phyloP scores from a whole-genome alignment of 2,113 vertebrate species.

The Lophius piscatorius region DNA sequence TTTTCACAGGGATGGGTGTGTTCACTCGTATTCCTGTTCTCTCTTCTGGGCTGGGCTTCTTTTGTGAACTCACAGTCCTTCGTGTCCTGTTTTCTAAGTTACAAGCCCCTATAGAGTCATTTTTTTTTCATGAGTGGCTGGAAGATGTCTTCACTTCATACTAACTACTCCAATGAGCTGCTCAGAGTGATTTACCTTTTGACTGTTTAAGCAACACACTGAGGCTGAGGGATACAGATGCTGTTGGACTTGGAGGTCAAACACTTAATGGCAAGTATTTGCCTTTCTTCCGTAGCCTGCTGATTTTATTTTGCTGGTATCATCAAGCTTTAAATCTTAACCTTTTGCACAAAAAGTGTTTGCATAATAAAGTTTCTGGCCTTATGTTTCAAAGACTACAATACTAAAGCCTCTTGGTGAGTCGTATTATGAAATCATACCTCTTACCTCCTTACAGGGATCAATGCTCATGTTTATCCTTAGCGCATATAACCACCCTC shows the following conservation, averaged over 20 bases:
- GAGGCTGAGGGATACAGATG: too few relatives aligned
- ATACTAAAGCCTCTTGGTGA: slow-evolving; percentile 10
- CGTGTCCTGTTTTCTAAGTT: background rate
- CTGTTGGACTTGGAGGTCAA: too few relatives aligned
- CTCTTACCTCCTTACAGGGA: slow-evolving; percentile 23
- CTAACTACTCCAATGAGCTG: slow-evolving; percentile 12
- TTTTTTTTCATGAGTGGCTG: background rate
- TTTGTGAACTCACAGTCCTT: slow-evolving; percentile 38
- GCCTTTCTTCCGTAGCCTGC: too few relatives aligned
- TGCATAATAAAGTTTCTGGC: slow-evolving; percentile 1
- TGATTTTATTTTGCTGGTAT: background rate
- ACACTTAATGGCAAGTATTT: too few relatives aligned
- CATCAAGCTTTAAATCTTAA: too few relatives aligned
- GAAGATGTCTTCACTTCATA: slow-evolving; percentile 8
- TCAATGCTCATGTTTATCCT: slow-evolving; percentile 18
- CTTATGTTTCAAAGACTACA: background rate
- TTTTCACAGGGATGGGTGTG: slow-evolving; percentile 17
- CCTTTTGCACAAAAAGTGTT: background rate
- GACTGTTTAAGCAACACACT: too few relatives aligned
- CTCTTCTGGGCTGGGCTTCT: slow-evolving; percentile 14
- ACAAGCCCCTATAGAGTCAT: background rate
- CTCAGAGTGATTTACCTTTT: slow-evolving; percentile 24
- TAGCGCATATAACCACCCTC: too few relatives aligned
- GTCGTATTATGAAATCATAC: slow-evolving; percentile 27
- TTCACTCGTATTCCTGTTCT: slow-evolving; percentile 30